Evolutionary conservation across 2,113 vertebrate genomes (phyloP), one percentile per base, ranked within the genome.

Genomic region (Plecturocebus donacophilus): DNA sequence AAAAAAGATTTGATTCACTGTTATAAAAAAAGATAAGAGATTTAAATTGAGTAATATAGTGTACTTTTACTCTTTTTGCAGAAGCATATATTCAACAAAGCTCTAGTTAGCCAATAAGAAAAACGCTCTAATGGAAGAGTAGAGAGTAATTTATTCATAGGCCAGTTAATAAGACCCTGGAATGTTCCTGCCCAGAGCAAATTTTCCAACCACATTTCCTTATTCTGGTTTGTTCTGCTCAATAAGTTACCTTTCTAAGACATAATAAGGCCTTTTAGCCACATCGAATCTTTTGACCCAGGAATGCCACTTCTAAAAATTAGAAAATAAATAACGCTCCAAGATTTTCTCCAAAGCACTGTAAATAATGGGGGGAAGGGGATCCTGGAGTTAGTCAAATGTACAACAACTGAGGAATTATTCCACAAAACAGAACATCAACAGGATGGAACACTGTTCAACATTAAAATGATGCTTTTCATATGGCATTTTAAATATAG

Each of bases 391-490:
- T 19, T 16, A 71, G 7, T 88, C 45, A 86, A 91, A 86, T 73
- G 45, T 2, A 5, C 42, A n/a, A 21, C 25, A 81, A 66, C 1
- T 66, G 40, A 20, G 47, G 49, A 89, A 87, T 75, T 2, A 42
- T 45, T 61, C 20, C 47, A 90, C 58, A 77, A 77, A 73, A 47
- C 38, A 77, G 23, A 81, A n/a, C n/a, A 81, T 42, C 54, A 84
- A 76, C 3, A 81, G 9, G 42, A 87, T 42, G 32, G n/a, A 94
- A n/a, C 52, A 27, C 13, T 91, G 35, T 12, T 82, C 13, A 76
- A 54, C 79, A 94, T 80, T 88, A 80, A 91, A 95, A 76, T 47
- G 8, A 87, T 52, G n/a, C 23, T 94, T 94, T 95, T 79, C 35
- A n/a, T 7, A 25, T 14, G 23, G 52, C 30, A 77, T 92, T 95